Evolutionary conservation across 2,113 vertebrate species (phyloP), one percentile per base, ranked within the genome.

Genomic region (Azemiops feae): DNA sequence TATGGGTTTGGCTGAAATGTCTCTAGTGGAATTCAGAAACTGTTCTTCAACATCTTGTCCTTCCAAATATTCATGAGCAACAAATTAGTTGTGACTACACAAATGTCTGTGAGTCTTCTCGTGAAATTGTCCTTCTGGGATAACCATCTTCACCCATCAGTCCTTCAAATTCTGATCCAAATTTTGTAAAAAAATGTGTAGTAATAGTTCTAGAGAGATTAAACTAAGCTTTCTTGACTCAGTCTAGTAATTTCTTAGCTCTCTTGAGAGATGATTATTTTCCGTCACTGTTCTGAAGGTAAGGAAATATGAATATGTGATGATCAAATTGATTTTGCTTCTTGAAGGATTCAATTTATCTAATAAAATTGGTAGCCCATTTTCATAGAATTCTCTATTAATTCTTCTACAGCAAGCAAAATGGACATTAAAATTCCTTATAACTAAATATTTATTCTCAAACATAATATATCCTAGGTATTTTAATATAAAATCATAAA

Each of bases 401-500:
- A 14, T 27, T 64, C 10, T 30, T 64, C 11, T 14, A n/a, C 60
- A n/a, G 30, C 27, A 64, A n/a, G 14, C 14, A 34, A 69, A 69
- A 16, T 69, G 30, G 30, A 12, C 7, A 0, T 60, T 60, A 3
- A 1, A 60, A 60, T 7, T 57, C 25, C 25, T 60, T 60, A 60
- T 60, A 27, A 11, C 58, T 27, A 60, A 60, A 60, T 60, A 60
- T 27, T 60, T 95, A 54, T 55, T 55, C n/a, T 34, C 22, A 22
- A 55, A 55, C 20, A 39, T 55, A 39, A 88, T 55, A 55, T 54
- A 10, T 43, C 23, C 20, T 34, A 69, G 30, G 14, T n/a, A 30
- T 87, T n/a, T 87, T 53, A n/a, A 34, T 43, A 5, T 12, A 57
- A 43, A 14, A 14, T 22, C n/a, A 94, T 96, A 96, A 96, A 96